Evolutionary conservation across 1,140 invertebrate species (phyloP).

Genomic region (Zaprionus capensis): DNA sequence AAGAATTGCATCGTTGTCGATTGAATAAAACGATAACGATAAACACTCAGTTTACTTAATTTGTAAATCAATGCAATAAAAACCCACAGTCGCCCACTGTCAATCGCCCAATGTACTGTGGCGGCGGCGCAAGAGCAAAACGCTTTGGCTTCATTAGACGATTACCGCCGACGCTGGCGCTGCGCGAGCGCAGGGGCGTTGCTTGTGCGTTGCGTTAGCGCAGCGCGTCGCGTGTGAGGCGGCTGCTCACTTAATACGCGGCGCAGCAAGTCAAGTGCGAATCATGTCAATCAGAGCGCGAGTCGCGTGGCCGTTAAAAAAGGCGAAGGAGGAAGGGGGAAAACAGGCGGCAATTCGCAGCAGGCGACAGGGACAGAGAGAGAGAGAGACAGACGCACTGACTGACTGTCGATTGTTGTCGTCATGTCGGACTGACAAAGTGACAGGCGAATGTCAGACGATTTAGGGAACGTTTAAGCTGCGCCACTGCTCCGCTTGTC

Average conservation of each 20-base stretch:
- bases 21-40: no score
- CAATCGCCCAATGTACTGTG: neutral
- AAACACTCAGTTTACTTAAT: no score
- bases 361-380: neutral
- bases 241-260: constrained; percentile 63
- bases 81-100: neutral
- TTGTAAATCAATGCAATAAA: neutral
- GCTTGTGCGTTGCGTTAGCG: neutral
- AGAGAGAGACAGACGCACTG: neutral
- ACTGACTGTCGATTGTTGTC: constrained; percentile 1
- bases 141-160: constrained; percentile 78
- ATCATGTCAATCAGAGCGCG: constrained; percentile 68
- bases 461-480: constrained; percentile 76
- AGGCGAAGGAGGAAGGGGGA: neutral
- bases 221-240: neutral
- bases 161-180: constrained; percentile 51
- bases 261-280: constrained; percentile 79
- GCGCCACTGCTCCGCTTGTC: constrained; percentile 59
- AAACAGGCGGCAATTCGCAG: neutral
- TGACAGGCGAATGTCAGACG: constrained; percentile 79
- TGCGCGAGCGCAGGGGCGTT: constrained; percentile 25
- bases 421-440: constrained; percentile 53
- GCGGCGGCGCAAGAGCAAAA: constrained; percentile 51
- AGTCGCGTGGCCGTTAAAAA: constrained; percentile 60
- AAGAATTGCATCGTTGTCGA: no score